These are phyloP conservation scores for Eurois occulta DNA, from an alignment of 2,888 invertebrate species.

Conservation along the genomic window DNA sequence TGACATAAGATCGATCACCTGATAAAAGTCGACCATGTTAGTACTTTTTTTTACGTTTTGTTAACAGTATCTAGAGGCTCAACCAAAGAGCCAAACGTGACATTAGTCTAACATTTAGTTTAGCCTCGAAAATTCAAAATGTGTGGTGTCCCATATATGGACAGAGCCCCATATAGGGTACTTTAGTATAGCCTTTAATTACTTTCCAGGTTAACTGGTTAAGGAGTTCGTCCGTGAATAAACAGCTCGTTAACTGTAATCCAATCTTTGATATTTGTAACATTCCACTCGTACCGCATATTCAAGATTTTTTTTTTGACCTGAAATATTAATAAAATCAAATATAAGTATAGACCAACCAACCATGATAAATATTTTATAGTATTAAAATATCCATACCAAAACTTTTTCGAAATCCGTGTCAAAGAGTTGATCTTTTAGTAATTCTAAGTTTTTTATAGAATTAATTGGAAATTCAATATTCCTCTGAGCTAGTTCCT, in stretches of 20 bases:
- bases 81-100: too few relatives aligned
- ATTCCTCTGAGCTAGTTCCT: conserved; percentile 26
- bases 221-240: conserved; percentile 9
- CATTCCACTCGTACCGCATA: conserved; percentile 58
- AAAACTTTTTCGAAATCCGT: conserved; percentile 18
- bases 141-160: too few relatives aligned
- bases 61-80: too few relatives aligned
- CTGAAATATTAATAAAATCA: too few relatives aligned
- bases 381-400: not conserved
- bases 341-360: too few relatives aligned
- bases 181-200: conserved; percentile 23
- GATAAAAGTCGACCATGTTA: too few relatives aligned
- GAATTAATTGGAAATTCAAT: conserved; percentile 28
- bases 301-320: conserved; percentile 5
- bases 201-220: conserved; percentile 1
- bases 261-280: conserved; percentile 47
- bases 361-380: too few relatives aligned
- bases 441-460: conserved; percentile 21
- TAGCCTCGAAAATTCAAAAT: too few relatives aligned
- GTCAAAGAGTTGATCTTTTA: conserved; percentile 52
- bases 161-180: conserved; percentile 8
- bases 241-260: not conserved
- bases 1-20: too few relatives aligned
- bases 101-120: too few relatives aligned
- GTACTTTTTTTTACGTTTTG: too few relatives aligned